Evolutionary conservation across 2,797 vertebrate genomes (phyloP), one percentile per base, ranked within the genome.

Genomic region (Cyprinodon diabolis): DNA sequence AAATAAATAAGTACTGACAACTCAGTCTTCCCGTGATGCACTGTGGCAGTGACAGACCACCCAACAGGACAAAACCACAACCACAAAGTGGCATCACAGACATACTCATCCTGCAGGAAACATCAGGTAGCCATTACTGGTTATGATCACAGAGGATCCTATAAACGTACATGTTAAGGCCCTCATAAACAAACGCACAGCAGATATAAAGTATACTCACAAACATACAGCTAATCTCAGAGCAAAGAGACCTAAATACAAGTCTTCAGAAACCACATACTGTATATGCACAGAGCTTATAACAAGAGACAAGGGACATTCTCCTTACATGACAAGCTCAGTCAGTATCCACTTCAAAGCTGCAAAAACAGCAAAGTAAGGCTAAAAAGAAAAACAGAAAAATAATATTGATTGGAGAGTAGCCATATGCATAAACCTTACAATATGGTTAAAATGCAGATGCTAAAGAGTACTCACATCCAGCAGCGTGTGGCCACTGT

Each of bases 321-420:
- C 25, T 63, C 47, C 98, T 99, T 97, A 99, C 98, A 98, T 94
- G 94, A 98, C 94, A 80, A 99, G 94, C 90, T 99, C 97, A 15
- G 97, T 97, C 92, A 98, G 93, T 90, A 99, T 96, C 97, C 97
- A 99, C 92, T 97, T 99, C 76, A 96, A 90, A 68, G 95, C 95
- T 55, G 97, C 95, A 86, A 97, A 95, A 90, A 98, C 94, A 82
- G 97, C 95, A 81, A 97, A 96, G 89, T 98, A 99, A 67, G 98
- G 98, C 98, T 99, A 86, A 74, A 47, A 23, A 30, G 66, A 49
- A 60, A 17, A 23, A 48, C 40, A 77, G 45, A 62, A 6, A 1
- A 4, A 55, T 45, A 69, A 75, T 47, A 51, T 35, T 23, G 19
- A 80, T 69, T 66, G 82, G 56, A 70, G 2, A 12, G 4, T 21